Evolutionary conservation across 2,888 invertebrate species (phyloP).

Genomic region (Acanthosoma haemorrhoidale): DNA sequence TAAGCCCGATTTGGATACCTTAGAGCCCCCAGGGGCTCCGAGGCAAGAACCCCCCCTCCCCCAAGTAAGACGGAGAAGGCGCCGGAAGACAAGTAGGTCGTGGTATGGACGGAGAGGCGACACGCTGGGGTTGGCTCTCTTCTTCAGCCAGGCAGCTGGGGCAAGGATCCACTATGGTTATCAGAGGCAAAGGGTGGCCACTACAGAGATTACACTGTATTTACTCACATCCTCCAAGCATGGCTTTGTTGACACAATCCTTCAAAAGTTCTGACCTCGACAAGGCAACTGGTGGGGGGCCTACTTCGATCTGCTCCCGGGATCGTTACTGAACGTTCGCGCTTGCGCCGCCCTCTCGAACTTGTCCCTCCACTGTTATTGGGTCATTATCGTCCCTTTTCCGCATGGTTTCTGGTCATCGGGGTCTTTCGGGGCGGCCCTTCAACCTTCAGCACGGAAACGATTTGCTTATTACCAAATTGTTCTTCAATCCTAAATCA

Average conservation of each 20-base stretch:
- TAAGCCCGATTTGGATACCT: no score
- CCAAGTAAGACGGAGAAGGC: not conserved
- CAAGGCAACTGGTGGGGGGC: slow-evolving; percentile 36
- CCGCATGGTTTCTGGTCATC: not conserved
- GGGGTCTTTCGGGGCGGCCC: not conserved
- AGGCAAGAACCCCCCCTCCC: no score
- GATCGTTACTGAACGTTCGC: not conserved
- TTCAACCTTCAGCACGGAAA: not conserved
- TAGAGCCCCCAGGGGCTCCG: no score
- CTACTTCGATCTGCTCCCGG: not conserved
- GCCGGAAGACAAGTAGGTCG: not conserved
- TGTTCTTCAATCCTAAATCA: not conserved
- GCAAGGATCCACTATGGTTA: not conserved
- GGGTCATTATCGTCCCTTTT: not conserved
- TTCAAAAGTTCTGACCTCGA: slow-evolving; percentile 33
- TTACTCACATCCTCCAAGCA: slow-evolving; percentile 17
- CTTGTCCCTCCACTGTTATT: not conserved
- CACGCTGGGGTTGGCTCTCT: no score
- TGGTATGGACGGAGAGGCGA: not conserved
- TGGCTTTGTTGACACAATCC: slow-evolving; percentile 36
- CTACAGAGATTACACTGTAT: no score
- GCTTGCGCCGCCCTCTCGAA: not conserved
- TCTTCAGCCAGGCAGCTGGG: not conserved
- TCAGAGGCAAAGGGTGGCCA: not conserved
- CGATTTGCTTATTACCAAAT: not conserved